These are phyloP conservation scores for Drosophila prostipennis DNA, from an alignment of 2,888 invertebrate species.

Conservation along the genomic window DNA sequence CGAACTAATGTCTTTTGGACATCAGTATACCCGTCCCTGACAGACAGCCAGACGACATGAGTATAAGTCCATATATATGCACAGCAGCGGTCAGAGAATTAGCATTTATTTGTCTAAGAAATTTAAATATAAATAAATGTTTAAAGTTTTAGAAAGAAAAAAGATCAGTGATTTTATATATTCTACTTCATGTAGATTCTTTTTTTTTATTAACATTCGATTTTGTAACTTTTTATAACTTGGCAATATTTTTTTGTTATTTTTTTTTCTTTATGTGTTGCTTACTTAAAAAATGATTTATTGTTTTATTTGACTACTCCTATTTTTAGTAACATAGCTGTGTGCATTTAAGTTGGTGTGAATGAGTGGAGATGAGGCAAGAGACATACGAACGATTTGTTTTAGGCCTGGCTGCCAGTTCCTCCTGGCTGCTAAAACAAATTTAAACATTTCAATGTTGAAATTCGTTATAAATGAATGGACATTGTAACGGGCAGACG, in stretches of 20 bases:
- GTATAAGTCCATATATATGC: slow-evolving; percentile 44
- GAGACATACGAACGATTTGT: slow-evolving; percentile 24
- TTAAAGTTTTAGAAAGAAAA: too few species aligned
- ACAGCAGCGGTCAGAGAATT: neutral
- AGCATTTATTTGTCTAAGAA: neutral
- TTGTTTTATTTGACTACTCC: too few species aligned
- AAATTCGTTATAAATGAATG: slow-evolving; percentile 75
- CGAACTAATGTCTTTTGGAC: slow-evolving; percentile 74
- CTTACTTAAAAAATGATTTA: too few species aligned
- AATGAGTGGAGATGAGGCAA: slow-evolving; percentile 22
- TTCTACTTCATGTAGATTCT: too few species aligned
- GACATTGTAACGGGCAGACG: slow-evolving; percentile 68
- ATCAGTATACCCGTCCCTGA: slow-evolving; percentile 57
- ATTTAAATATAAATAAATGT: neutral
- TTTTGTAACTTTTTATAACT: too few species aligned
- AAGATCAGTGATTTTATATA: too few species aligned
- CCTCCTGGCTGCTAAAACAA: slow-evolving; percentile 36
- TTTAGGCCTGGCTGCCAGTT: slow-evolving; percentile 28
- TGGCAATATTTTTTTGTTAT: too few species aligned
- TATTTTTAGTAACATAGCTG: neutral
- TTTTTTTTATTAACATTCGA: too few species aligned
- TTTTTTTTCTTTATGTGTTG: too few species aligned
- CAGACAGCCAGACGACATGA: slow-evolving; percentile 76
- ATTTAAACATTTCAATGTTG: slow-evolving; percentile 68
- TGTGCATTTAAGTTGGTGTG: slow-evolving; percentile 5